These are phyloP conservation scores for Cataglyphis cursor DNA, from an alignment of 2,888 invertebrate genomes.

Conservation along the genomic window DNA sequence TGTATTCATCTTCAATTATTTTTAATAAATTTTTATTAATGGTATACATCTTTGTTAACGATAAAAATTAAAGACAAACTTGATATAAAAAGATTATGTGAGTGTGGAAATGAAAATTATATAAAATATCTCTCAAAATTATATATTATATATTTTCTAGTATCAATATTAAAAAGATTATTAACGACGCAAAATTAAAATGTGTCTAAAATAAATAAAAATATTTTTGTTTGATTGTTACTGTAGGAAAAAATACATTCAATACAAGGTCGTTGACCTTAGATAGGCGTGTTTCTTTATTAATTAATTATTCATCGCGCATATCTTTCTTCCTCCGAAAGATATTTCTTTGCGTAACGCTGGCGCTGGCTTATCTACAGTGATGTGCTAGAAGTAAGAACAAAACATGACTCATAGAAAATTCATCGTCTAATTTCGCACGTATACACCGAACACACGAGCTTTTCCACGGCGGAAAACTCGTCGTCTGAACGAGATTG, in stretches of 20 bases:
- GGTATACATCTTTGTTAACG: background rate
- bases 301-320: slow-evolving; percentile 31
- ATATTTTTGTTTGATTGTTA: background rate
- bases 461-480: slow-evolving; percentile 46
- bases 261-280: background rate
- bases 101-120: background rate
- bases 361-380: background rate
- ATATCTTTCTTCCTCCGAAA: background rate
- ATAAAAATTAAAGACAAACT: background rate
- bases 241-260: background rate
- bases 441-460: slow-evolving; percentile 59
- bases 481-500: slow-evolving; percentile 51
- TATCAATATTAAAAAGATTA: background rate
- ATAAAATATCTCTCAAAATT: background rate
- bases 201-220: background rate
- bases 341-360: slow-evolving; percentile 29
- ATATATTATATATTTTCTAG: background rate
- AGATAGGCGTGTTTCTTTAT: background rate
- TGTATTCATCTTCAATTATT: background rate
- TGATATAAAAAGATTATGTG: background rate
- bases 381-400: slow-evolving; percentile 8
- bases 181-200: background rate
- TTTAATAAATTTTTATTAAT: slow-evolving; percentile 20
- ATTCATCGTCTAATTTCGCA: slow-evolving; percentile 80
- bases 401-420: slow-evolving; percentile 76